Evolutionary conservation across 2,113 vertebrate genomes (phyloP), one percentile per base, ranked within the genome.

Genomic region (Anoplopoma fimbria): DNA sequence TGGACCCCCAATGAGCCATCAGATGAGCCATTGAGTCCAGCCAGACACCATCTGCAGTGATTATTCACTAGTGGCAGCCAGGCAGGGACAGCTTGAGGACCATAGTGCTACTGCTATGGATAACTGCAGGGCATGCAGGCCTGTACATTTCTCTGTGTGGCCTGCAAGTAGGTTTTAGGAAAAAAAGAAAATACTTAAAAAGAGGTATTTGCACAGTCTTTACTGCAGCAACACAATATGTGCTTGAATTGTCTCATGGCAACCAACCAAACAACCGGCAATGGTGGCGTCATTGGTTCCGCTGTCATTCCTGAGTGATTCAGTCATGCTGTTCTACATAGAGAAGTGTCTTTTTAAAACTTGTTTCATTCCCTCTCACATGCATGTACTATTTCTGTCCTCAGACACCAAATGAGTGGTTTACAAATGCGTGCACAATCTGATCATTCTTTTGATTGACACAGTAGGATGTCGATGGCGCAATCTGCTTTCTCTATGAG

Each of bases 41-140:
- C 89, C 90, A 92, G 92, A 92, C 92, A 86, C 93, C 93, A 94
- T 94, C 93, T 94, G 93, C 92, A 93, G 92, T 90, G 71, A 84
- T 93, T 93, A 94, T 92, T 92, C 89, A 93, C 87, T 51, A 76
- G 64, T 79, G 69, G 88, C 90, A 85, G 91, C 82, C 77, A 87
- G 73, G 76, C 87, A 88, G 84, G 82, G 84, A 82, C 88, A 91
- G 91, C 82, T 90, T 93, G 89, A 82, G 69, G 79, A 88, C 83
- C 82, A 70, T 71, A 72, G 83, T 65, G 69, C 31, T 13, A 69
- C 31, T 15, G 75, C 82, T 45, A 69, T 75, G 85, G 87, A 86
- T 83, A 88, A 88, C 87, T 92, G 81, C 82, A 78, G 84, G 87
- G 75, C 79, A 77, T 51, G 69, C 75, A 64, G 71, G 75, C 36